Percentiles rank a stretch among this genome's conserved stretches.
phyloP scores from a whole-genome alignment of 2,888 invertebrate species.

The Agrotis clavis region DNA sequence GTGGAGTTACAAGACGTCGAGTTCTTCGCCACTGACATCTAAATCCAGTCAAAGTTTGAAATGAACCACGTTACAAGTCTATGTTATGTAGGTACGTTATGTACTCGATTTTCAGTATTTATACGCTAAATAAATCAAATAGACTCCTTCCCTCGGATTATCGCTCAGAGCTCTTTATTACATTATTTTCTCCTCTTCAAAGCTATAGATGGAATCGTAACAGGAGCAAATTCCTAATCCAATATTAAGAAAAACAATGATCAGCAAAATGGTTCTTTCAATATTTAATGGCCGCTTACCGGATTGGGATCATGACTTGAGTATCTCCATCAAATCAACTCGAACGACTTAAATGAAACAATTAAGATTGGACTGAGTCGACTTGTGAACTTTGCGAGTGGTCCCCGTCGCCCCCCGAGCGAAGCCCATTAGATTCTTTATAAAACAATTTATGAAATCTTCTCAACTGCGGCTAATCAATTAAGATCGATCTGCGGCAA shows the following conservation, averaged over 20 bases:
- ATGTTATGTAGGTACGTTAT: conserved; percentile 9
- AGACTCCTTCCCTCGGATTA: conserved; percentile 10
- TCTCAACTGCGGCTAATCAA: conserved; percentile 70
- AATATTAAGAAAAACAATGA: conserved; percentile 64
- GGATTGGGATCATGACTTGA: conserved; percentile 62
- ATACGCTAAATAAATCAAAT: background rate
- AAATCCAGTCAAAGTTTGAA: background rate
- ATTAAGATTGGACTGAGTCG: conserved; percentile 75
- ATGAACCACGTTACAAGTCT: background rate
- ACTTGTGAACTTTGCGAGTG: conserved; percentile 69
- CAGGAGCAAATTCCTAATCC: conserved; percentile 49
- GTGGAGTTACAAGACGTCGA: background rate
- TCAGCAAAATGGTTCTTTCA: conserved; percentile 65
- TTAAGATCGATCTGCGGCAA: conserved; percentile 69
- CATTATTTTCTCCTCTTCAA: conserved; percentile 32
- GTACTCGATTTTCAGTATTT: background rate
- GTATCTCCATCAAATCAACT: conserved; percentile 66
- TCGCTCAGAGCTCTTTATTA: conserved; percentile 27
- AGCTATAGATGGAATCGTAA: conserved; percentile 37
- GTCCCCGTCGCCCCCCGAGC: conserved; percentile 55
- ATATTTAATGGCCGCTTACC: conserved; percentile 65
- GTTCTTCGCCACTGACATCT: background rate
- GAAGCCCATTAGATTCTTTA: conserved; percentile 77
- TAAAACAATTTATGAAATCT: conserved; percentile 76
- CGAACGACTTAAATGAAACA: conserved; percentile 72